phyloP scores from a whole-genome alignment of 2,113 vertebrate genomes.

The Osmerus eperlanus region DNA sequence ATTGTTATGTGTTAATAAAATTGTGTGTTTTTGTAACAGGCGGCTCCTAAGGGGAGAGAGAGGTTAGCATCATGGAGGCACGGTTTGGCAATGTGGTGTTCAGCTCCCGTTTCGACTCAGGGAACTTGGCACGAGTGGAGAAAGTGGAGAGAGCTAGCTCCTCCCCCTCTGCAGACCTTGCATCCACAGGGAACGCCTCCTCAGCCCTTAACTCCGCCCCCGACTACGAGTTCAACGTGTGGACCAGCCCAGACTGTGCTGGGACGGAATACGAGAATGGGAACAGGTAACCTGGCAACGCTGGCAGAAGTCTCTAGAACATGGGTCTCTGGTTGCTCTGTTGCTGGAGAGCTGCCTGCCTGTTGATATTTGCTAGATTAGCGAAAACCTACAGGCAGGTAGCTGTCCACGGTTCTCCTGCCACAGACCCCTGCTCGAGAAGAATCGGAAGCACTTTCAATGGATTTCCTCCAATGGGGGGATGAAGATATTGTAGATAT shows the following conservation, averaged over 20 bases:
- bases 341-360: not conserved
- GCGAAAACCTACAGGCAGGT: not conserved
- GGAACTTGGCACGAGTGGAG: constrained; percentile 87
- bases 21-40: constrained; percentile 26
- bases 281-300: constrained; percentile 77
- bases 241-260: constrained; percentile 91
- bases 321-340: not conserved
- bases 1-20: not conserved
- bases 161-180: constrained; percentile 46
- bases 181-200: constrained; percentile 20
- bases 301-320: not conserved
- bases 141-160: constrained; percentile 69
- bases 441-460: not conserved
- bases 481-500: not conserved
- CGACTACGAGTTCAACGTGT: constrained; percentile 92
- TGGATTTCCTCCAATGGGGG: not conserved
- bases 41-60: constrained; percentile 11
- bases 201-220: constrained; percentile 52
- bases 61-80: constrained; percentile 70
- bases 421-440: not conserved
- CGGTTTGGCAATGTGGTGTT: constrained; percentile 83
- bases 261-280: constrained; percentile 90
- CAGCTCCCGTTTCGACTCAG: constrained; percentile 92
- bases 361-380: not conserved
- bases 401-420: too few relatives aligned